Percentiles rank a stretch among this genome's conserved stretches.
These are phyloP conservation scores for Neomonachus schauinslandi DNA, from an alignment of 2,113 vertebrate species.

Conservation along the genomic window DNA sequence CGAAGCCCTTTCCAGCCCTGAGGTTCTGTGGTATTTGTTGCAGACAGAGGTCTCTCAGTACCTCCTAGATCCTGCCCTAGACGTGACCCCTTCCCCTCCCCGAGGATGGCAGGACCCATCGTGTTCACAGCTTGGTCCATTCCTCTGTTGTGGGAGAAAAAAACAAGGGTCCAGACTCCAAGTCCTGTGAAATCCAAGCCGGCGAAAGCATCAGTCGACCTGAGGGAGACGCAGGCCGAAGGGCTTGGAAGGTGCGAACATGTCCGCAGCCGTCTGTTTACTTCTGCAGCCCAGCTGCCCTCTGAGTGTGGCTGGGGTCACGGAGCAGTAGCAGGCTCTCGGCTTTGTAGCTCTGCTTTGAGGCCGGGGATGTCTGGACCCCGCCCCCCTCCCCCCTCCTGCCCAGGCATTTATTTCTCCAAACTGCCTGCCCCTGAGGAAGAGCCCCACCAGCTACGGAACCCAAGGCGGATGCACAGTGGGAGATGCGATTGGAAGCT, in stretches of 20 bases:
- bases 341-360: conserved; percentile 17
- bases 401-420: not conserved
- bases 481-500: not conserved
- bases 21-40: not conserved
- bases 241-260: not conserved
- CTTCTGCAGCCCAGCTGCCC: not conserved
- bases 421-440: not conserved
- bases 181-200: not conserved
- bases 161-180: not conserved
- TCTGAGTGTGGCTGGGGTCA: not conserved
- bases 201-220: not conserved
- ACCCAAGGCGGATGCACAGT: not conserved
- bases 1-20: not conserved
- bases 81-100: not conserved
- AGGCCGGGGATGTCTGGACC: not conserved
- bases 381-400: not conserved
- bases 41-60: not conserved
- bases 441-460: not conserved
- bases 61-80: not conserved
- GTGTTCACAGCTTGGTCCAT: not conserved
- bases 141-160: not conserved
- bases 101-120: not conserved
- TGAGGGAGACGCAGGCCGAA: not conserved
- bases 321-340: not conserved
- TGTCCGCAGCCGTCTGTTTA: not conserved